Evolutionary conservation across 2,888 invertebrate species (phyloP).

Genomic region (Spodoptera littoralis): DNA sequence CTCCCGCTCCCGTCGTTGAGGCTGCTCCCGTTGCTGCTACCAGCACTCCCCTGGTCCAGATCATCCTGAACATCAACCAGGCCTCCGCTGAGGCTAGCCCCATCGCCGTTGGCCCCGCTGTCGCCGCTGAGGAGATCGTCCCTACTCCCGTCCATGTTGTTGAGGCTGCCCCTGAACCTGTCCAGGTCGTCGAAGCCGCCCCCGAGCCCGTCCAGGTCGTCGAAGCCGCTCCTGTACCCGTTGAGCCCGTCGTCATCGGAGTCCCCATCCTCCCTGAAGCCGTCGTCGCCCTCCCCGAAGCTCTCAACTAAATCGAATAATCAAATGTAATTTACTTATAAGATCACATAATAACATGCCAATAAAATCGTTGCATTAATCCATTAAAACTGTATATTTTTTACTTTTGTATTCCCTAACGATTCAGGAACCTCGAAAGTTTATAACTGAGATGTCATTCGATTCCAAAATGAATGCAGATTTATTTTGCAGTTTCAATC

Average conservation of each 20-base stretch:
- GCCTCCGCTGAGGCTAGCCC: slow-evolving; percentile 25
- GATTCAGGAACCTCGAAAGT: no score
- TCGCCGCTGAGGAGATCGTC: slow-evolving; percentile 1
- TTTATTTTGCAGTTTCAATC: no score
- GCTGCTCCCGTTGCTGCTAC: slow-evolving; percentile 28
- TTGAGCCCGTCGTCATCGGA: slow-evolving; percentile 38
- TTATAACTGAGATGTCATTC: no score
- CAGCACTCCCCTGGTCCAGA: slow-evolving; percentile 56
- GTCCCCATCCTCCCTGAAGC: slow-evolving; percentile 63
- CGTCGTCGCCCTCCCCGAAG: slow-evolving; percentile 24
- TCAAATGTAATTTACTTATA: no score
- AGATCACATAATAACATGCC: no score
- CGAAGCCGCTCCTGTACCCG: slow-evolving; percentile 38
- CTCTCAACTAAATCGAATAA: no score
- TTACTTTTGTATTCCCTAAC: no score
- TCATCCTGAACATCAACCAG: slow-evolving; percentile 58
- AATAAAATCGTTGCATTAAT: no score
- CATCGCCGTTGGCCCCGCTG: slow-evolving; percentile 11
- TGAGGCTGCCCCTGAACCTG: slow-evolving; percentile 35
- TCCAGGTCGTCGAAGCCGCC: slow-evolving; percentile 37
- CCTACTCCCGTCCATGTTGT: slow-evolving; percentile 11
- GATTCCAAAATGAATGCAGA: no score
- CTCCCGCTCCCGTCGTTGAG: slow-evolving; percentile 24
- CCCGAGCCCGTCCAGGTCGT: slow-evolving; percentile 40
- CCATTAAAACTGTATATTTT: no score